phyloP scores from a whole-genome alignment of 2,113 vertebrate genomes.

The Pseudorasbora parva region DNA sequence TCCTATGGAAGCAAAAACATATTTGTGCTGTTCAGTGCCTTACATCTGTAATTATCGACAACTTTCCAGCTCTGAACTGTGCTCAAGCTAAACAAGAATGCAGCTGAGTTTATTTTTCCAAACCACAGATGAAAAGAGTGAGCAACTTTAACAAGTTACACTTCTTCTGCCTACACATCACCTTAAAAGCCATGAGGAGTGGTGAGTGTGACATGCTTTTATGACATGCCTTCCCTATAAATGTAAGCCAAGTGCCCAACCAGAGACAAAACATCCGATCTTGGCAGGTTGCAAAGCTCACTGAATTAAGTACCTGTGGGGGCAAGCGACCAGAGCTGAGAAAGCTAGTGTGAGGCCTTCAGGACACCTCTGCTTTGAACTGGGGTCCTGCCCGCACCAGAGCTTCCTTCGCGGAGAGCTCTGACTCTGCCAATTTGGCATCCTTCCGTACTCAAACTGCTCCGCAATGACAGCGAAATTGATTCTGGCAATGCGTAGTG shows the following conservation, averaged over 20 bases:
- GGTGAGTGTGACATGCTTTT: constrained; percentile 22
- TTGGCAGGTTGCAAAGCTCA: constrained; percentile 16
- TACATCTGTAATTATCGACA: constrained; percentile 19
- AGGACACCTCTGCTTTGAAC: constrained; percentile 20
- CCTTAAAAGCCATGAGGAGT: constrained; percentile 1
- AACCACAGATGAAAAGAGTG: constrained; percentile 21
- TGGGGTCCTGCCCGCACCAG: neutral
- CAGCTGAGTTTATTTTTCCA: constrained; percentile 39
- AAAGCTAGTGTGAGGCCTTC: neutral
- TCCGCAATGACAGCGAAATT: constrained; percentile 35
- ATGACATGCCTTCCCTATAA: constrained; percentile 26
- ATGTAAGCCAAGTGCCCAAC: neutral
- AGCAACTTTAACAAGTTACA: neutral
- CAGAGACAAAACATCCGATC: constrained; percentile 20
- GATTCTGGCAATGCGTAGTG: constrained; percentile 27
- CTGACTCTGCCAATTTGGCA: constrained; percentile 49
- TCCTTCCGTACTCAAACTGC: constrained; percentile 5
- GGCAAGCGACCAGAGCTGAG: neutral
- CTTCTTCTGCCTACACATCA: constrained; percentile 15
- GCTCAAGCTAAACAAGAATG: constrained; percentile 21
- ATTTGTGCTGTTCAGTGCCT: neutral
- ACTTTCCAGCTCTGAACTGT: neutral
- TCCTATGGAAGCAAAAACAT: neutral
- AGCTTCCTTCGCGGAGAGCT: constrained; percentile 29
- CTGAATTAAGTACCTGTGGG: constrained; percentile 24